Conservation (phyloP, 2,888 invertebrate species). For the Dugesia japonica region DNA sequence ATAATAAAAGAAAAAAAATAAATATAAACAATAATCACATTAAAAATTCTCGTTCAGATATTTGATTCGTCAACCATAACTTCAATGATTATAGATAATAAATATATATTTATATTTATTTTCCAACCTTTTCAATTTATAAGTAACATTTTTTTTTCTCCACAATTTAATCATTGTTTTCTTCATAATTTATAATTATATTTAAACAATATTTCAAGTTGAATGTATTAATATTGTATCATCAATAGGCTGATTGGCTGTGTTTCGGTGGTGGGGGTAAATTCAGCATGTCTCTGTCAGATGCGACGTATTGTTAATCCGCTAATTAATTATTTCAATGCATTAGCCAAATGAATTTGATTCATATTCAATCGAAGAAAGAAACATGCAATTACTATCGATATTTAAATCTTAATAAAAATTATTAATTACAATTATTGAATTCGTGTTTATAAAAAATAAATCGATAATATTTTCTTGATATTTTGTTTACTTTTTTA, state of each 20-base stretch:
- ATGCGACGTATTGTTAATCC: constrained; percentile 15
- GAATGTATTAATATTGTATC: background rate
- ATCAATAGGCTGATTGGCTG: background rate
- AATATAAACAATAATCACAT: no score
- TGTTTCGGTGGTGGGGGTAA: background rate
- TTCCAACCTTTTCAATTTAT: no score
- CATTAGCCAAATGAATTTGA: constrained; percentile 20
- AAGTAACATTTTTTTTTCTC: no score
- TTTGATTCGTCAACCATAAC: no score
- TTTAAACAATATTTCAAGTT: background rate
- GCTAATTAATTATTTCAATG: constrained; percentile 20
- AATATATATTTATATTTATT: no score
- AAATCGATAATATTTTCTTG: background rate
- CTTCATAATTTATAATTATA: background rate
- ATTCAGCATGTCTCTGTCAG: background rate
- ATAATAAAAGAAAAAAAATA: no score
- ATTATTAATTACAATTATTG: constrained; percentile 4
- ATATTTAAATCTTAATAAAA: constrained; percentile 17
- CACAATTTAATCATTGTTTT: no score
- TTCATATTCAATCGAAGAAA: background rate
- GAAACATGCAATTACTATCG: constrained; percentile 20
- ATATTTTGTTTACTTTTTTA: no score
- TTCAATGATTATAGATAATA: no score
- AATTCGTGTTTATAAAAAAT: background rate
- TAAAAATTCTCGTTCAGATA: no score